Evolutionary conservation across 2,113 vertebrate genomes (phyloP).

Genomic region (Osmerus mordax): DNA sequence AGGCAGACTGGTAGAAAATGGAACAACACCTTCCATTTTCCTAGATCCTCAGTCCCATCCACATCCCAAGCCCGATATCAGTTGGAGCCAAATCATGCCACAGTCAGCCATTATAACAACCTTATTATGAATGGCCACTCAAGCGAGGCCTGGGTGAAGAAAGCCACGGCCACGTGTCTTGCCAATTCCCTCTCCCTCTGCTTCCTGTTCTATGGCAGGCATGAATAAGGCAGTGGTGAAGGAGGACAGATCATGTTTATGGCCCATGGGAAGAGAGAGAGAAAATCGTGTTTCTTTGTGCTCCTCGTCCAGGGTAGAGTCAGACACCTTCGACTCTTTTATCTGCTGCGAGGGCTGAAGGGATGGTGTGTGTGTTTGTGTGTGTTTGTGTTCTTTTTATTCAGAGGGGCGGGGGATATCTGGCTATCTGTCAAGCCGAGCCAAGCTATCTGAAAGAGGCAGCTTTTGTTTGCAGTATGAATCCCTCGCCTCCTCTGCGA

Average conservation of each 20-base stretch:
- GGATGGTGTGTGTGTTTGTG: neutral
- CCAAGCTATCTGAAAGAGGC: conserved; percentile 13
- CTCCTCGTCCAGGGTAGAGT: conserved; percentile 14
- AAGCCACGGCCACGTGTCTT: neutral
- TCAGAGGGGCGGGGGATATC: neutral
- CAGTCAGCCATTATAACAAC: conserved; percentile 31
- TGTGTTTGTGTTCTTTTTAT: neutral
- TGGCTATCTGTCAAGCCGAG: conserved; percentile 16
- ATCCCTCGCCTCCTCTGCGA: conserved; percentile 20
- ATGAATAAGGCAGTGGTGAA: conserved; percentile 21
- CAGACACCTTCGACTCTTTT: conserved; percentile 1
- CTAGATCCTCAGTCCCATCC: neutral
- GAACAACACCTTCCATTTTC: neutral
- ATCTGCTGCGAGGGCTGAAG: neutral
- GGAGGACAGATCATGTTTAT: conserved; percentile 13
- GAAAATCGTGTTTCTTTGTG: conserved; percentile 14
- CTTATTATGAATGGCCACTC: conserved; percentile 38
- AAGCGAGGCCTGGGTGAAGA: conserved; percentile 24
- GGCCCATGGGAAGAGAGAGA: conserved; percentile 23
- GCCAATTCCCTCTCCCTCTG: conserved; percentile 17
- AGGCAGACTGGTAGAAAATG: too few species aligned
- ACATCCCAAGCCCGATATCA: neutral
- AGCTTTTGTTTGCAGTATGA: conserved; percentile 14
- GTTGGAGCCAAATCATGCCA: conserved; percentile 29
- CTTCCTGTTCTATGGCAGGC: conserved; percentile 26